These are phyloP conservation scores for Cryptocheilus praepositus DNA, from an alignment of 2,888 invertebrate species.

Conservation along the genomic window DNA sequence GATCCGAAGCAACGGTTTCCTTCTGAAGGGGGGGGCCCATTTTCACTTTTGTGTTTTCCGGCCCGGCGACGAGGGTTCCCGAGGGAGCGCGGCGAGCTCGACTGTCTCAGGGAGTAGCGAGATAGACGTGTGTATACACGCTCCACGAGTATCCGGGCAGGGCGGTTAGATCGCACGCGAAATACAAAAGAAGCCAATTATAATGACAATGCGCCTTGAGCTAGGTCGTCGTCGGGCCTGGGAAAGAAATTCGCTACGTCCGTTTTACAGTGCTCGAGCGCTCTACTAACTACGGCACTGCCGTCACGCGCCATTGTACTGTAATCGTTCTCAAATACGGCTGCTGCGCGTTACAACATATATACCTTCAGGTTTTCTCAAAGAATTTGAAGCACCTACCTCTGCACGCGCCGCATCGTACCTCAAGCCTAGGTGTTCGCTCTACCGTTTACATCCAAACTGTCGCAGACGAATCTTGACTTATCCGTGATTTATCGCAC, in stretches of 20 bases:
- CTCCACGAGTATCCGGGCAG: conserved; percentile 50
- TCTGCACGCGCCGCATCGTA: neutral
- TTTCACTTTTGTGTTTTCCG: conserved; percentile 67
- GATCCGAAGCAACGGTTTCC: conserved; percentile 59
- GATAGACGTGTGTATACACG: conserved; percentile 8
- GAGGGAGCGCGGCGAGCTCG: conserved; percentile 62
- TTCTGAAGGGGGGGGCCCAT: conserved; percentile 44
- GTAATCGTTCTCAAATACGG: conserved; percentile 51
- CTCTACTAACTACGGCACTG: conserved; percentile 55
- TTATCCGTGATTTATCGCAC: too few relatives aligned
- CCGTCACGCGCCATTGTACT: conserved; percentile 62
- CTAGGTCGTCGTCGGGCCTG: conserved; percentile 59
- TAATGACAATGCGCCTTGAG: conserved; percentile 71
- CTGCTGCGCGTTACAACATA: neutral
- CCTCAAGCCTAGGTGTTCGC: too few relatives aligned
- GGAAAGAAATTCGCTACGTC: conserved; percentile 71
- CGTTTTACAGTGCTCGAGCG: conserved; percentile 48
- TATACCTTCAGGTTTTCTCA: conserved; percentile 8
- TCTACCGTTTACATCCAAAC: too few relatives aligned
- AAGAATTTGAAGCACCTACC: neutral
- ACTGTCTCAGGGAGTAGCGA: conserved; percentile 60
- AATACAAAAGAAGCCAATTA: conserved; percentile 73
- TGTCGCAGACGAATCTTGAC: too few relatives aligned
- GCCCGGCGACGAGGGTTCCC: conserved; percentile 56
- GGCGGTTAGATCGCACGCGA: conserved; percentile 69